Evolutionary conservation across 2,888 invertebrate species (phyloP), one percentile per base, ranked within the genome.

Genomic region (Acronicta psi): DNA sequence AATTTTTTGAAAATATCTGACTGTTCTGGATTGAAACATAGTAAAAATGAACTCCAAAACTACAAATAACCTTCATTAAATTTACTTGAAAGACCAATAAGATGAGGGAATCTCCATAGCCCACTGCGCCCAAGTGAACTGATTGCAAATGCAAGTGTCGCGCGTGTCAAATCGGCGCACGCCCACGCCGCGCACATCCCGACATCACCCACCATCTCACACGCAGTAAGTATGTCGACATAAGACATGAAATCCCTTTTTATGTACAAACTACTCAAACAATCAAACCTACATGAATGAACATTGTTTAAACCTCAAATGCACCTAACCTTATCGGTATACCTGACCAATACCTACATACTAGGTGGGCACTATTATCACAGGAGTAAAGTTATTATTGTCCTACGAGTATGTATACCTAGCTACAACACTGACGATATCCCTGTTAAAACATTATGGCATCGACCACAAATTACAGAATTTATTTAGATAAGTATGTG

Each of bases 151-250:
- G 84, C 87, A 85, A 87, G 86, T 87, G 90, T 88, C 87, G 83
- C 86, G 88, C 91, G 88, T 92, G 89, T 91, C 91, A 88, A 91
- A 93, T 92, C 87, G 88, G 70, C 69, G 62, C 69, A 78, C 85
- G 78, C 91, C 89, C 89, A 91, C 90, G 82, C 86, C 14, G 52
- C 52, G 51, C 58, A 45, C 66, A 62, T 69, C 69, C 45, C 57
- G 55, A 58, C 62, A 59, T 46, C 58, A 64, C 43, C 65, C 61
- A 51, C 49, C 63, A 70, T 67, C 68, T 61, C 65, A 69, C 59
- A 60, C 69, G 74, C 61, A 62, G 62, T 20, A 5, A n/a, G 7
- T 62, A 69, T 59, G 56, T 58, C 54, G 43, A 52, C 59, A 55
- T 54, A 58, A 20, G 38, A 25, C 54, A 53, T 38, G 42, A 54